Evolutionary conservation across 2,797 vertebrate genomes (phyloP), one percentile per base, ranked within the genome.

Genomic region (Silurus aristotelis): DNA sequence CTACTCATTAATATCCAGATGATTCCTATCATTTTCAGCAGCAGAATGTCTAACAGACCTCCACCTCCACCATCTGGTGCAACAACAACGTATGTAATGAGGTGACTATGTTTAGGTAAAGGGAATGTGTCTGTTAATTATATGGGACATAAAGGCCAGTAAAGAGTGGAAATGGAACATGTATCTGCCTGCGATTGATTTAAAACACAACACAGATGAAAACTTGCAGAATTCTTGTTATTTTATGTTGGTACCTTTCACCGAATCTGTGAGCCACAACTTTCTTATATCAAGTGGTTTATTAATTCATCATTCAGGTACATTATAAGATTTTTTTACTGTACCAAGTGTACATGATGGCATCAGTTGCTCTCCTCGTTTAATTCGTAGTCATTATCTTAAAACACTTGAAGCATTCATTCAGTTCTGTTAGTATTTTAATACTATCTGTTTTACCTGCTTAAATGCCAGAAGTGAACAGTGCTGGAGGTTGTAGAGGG

Each of bases 1-100:
- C 19, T 79, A 9, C 66, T 83, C 60, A 66, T 58, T 75, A 43
- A 73, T 73, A 22, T 70, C 75, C 43, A 80, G 76, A 83, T 72
- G 52, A 83, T 61, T 78, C 12, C 5, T 52, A 83, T 83, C 75
- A 83, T 79, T 67, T 66, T 15, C 15, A 78, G 72, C 85, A 63
- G 72, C 61, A 63, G 22, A 56, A 67, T 27, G 63, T 83, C 72
- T 20, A 46, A 25, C 70, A 83, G 71, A 55, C 46, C 38, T 17
- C 43, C 38, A 71, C 55, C 25, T 63, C 38, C 38, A 19, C 15
- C 73, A 72, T 72, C 73, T 78, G 85, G 38, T 77, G 66, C 17
- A 83, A 43, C 20, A 70, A 52, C 55, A n/a, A 20, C n/a, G 20
- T 5, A 12, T 73, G 25, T 15, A 73, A 38, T 64, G 19, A 25